Base-by-base conservation (phyloP, 2,888 invertebrate genomes). In the Heteromyza rotundicornis region DNA sequence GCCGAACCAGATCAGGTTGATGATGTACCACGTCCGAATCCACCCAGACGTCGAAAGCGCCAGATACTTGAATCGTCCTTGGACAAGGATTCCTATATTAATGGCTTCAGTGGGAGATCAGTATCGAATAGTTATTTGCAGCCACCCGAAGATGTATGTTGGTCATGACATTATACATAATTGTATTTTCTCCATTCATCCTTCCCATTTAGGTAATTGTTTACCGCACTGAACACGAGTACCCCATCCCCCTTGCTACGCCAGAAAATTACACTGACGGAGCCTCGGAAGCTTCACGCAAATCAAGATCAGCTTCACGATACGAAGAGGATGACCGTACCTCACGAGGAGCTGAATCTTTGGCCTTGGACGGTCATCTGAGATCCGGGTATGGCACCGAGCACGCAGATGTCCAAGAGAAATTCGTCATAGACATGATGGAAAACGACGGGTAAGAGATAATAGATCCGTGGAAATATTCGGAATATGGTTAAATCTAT, bases 301-400 rank as follows among this genome's bases (percentile, higher is more conserved):
- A 87, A 2, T 82, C 83, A 8, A 86, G 85, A 62, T 86, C 88
- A 0, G 81, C 87, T 36, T 89, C 88, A 5, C 85, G 89, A 58
- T 73, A 72, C 22, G 75, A 75, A 59, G 91, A 91, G 68, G 90
- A 90, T 63, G 90, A 90, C 70, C 86, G 89, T 32, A 90, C 90
- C 7, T 90, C 91, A 0, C 88, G 87, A 63, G 90, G 89, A 0
- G 89, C 89, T 1, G 90, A 91, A 64, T 90, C 90, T 0, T 79
- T 90, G 51, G 84, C 84, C 10, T 81, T 87, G n/a, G 56, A 68
- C 67, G 35, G 57, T 35, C 1, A 63, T 60, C 44, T 16, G 40
- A 50, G 60, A 65, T 36, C 60, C 65, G 7, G 67, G 27, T 40
- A 35, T 19, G 51, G 44, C 1, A 17, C 67, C 24, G 57, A 55